Evolutionary conservation across 2,113 vertebrate species (phyloP), one percentile per base, ranked within the genome.

Genomic region (Solea solea): DNA sequence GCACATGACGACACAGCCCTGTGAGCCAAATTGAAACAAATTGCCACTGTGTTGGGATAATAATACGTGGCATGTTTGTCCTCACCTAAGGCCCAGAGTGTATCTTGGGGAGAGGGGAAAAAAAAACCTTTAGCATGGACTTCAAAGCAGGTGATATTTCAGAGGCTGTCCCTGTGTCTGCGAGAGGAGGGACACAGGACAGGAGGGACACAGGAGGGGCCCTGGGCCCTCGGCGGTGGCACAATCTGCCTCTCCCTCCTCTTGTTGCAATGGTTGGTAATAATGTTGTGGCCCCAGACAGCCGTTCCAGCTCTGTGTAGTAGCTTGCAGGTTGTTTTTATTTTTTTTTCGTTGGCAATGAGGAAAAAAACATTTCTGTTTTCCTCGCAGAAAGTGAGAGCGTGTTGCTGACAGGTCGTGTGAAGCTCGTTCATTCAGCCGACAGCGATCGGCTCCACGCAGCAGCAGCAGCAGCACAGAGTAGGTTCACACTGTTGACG

Each of bases 401-500:
- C 59, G 59, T 52, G 58, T 48, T 64, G 9, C 64, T 76, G 69
- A 64, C 12, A 54, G 57, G 53, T 12, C 64, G 58, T 7, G 25
- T 52, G 16, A 39, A 52, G 51, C 55, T 71, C 0, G 34, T 34
- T 34, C 34, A 34, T 6, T 34, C 34, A 34, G 5, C 25, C 44
- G 21, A 21, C 21, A 21, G n/a, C n/a, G n/a, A n/a, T n/a, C n/a
- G n/a, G n/a, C n/a, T n/a, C n/a, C n/a, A n/a, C n/a, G n/a, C 57
- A 53, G 64, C 8, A 69, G 50, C 41, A 39, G 28, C 16, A 48
- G 48, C 61, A 54, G 61, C 58, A 68, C 57, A 52, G 62, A 74
- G 62, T 49, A 48, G 49, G 55, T 52, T 74, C 68, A 67, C 56
- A 48, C 48, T 65, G 27, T 16, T 72, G 81, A 64, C 62, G 41